Evolutionary conservation across 2,888 invertebrate genomes (phyloP).

Genomic region (Amphiduros pacificus): DNA sequence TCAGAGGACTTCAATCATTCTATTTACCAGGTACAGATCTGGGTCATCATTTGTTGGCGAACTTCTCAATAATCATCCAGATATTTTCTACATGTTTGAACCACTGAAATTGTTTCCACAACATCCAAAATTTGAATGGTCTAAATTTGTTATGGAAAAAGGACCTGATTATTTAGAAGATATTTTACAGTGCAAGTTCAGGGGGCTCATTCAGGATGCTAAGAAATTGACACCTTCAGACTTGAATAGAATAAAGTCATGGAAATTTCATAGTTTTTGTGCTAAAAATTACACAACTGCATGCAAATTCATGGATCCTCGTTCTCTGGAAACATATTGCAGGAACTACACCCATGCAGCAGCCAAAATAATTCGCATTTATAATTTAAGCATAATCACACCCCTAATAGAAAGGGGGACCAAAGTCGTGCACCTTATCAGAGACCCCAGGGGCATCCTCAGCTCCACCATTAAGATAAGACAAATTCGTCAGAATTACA

Average conservation of each 20-base stretch:
- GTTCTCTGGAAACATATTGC: not conserved
- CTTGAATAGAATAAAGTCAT: too few species aligned
- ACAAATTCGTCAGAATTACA: too few species aligned
- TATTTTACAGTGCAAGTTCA: not conserved
- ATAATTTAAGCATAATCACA: not conserved
- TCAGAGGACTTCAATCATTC: too few species aligned
- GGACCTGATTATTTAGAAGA: not conserved
- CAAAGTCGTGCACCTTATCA: constrained; percentile 1
- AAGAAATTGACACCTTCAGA: too few species aligned
- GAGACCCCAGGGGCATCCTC: not conserved
- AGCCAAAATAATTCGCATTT: constrained; percentile 1
- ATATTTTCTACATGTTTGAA: constrained; percentile 3
- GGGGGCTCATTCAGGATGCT: not conserved
- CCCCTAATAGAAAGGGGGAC: not conserved
- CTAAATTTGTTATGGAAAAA: not conserved
- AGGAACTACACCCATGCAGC: not conserved
- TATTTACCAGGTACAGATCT: constrained; percentile 3
- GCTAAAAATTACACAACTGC: too few species aligned
- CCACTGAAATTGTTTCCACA: not conserved
- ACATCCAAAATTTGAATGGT: too few species aligned
- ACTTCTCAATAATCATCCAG: constrained; percentile 3
- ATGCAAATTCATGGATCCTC: too few species aligned
- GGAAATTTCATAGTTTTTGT: too few species aligned
- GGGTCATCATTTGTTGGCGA: constrained; percentile 6
- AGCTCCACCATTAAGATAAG: too few species aligned